Evolutionary conservation across 2,797 vertebrate species (phyloP).

Genomic region (Myoxocephalus aenaeus): DNA sequence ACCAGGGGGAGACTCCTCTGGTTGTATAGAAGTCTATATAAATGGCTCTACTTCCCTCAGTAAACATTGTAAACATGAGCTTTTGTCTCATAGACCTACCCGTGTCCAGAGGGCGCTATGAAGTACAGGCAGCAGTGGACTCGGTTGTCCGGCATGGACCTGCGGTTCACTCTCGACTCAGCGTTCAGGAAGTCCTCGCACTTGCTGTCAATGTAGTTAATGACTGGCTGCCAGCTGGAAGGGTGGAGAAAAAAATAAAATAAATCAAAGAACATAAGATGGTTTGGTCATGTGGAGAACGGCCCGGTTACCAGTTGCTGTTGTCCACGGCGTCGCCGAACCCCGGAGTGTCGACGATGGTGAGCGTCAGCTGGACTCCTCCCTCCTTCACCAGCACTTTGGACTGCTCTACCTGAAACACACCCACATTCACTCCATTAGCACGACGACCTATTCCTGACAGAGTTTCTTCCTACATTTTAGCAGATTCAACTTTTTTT

Average conservation of each 20-base stretch:
- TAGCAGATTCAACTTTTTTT: no score
- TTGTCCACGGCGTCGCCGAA: slow-evolving; percentile 88
- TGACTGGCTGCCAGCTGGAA: slow-evolving; percentile 85
- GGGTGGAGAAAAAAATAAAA: background rate
- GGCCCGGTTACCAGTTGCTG: slow-evolving; percentile 85
- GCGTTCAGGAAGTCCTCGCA: slow-evolving; percentile 87
- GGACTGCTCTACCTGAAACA: slow-evolving; percentile 85
- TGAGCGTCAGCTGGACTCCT: slow-evolving; percentile 86
- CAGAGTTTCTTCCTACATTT: no score
- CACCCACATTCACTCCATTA: slow-evolving; percentile 4
- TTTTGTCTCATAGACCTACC: slow-evolving; percentile 65
- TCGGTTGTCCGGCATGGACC: slow-evolving; percentile 86
- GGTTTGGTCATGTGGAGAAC: background rate
- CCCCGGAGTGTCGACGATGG: slow-evolving; percentile 87
- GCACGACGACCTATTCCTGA: no score
- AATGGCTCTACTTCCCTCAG: no score
- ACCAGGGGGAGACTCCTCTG: background rate
- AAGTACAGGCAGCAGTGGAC: slow-evolving; percentile 88
- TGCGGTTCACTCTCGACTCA: slow-evolving; percentile 85
- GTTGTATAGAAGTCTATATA: background rate
- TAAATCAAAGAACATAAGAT: background rate
- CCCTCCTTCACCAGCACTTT: slow-evolving; percentile 88
- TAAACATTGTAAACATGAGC: no score
- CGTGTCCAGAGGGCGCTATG: slow-evolving; percentile 85
- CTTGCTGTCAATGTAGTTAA: slow-evolving; percentile 86